Evolutionary conservation across 2,888 invertebrate genomes (phyloP), one percentile per base, ranked within the genome.

Genomic region (Cerastoderma edule): DNA sequence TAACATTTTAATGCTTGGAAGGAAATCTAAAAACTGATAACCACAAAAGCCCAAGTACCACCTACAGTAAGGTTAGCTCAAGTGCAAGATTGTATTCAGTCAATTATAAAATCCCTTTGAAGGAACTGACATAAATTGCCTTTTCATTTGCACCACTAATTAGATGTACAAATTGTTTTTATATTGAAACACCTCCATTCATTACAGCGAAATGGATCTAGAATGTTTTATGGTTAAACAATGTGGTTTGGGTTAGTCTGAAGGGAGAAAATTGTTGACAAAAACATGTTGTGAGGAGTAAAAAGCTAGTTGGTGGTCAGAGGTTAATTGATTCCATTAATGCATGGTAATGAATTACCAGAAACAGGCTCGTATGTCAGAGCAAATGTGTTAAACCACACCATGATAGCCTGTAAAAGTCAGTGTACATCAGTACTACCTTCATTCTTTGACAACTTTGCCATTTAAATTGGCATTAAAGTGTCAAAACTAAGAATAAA

Each of bases 281-380:
- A 60, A 78, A 60, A 67, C 73, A 70, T 73, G 73, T 73, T 69
- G 48, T 28, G 16, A 54, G 77, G 57, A 46, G 53, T 74, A 74
- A 73, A 75, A 73, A 70, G 67, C 44, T 35, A 71, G 60, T 67
- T 69, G 73, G 32, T 56, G 67, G 73, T 74, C 73, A 78, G 56
- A 68, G 78, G 78, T 74, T 78, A 78, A 78, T 74, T 71, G 73
- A 56, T 27, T 74, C 70, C 73, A 78, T 78, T 78, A 78, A 78
- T 63, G 48, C 56, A 33, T 65, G 48, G 78, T 71, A 73, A 78
- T 73, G 66, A 78, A 70, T 78, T 71, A 74, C 50, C n/a, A 27
- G 39, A 60, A 60, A 33, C 22, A 60, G 33, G 30, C 60, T 39
- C 39, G 39, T 60, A 39, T 60, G 60, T 39, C 60, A 60, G 60